Evolutionary conservation across 2,113 vertebrate genomes (phyloP).

Genomic region (Caranx melampygus): DNA sequence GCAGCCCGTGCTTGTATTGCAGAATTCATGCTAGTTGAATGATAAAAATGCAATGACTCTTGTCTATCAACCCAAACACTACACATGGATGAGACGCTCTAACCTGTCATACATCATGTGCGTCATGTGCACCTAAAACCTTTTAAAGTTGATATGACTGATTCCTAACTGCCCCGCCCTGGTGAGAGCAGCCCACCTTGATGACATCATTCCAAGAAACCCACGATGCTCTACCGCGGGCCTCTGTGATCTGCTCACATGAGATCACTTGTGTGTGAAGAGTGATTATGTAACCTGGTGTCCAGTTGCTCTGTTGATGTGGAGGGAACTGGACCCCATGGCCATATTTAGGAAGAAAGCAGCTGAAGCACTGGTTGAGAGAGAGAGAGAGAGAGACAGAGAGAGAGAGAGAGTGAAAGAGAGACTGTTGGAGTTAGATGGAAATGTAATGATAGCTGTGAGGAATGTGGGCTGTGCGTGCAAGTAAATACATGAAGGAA

Average conservation of each 20-base stretch:
- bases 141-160: neutral
- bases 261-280: neutral
- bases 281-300: constrained; percentile 52
- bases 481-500: constrained; percentile 16
- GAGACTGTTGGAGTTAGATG: neutral
- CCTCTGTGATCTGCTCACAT: neutral
- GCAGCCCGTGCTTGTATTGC: no score
- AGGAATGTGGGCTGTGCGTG: constrained; percentile 4
- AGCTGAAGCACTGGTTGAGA: neutral
- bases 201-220: constrained; percentile 53
- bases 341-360: constrained; percentile 42
- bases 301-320: constrained; percentile 44
- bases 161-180: neutral
- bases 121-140: no score
- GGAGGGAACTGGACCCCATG: constrained; percentile 20
- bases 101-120: no score
- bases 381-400: no score
- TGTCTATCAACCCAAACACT: no score
- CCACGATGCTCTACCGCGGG: constrained; percentile 24
- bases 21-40: no score
- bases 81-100: no score
- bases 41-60: no score
- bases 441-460: constrained; percentile 6
- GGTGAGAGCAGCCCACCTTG: constrained; percentile 7
- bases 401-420: no score